Evolutionary conservation across 2,797 vertebrate species (phyloP).

Genomic region (Chloroceryle inda): DNA sequence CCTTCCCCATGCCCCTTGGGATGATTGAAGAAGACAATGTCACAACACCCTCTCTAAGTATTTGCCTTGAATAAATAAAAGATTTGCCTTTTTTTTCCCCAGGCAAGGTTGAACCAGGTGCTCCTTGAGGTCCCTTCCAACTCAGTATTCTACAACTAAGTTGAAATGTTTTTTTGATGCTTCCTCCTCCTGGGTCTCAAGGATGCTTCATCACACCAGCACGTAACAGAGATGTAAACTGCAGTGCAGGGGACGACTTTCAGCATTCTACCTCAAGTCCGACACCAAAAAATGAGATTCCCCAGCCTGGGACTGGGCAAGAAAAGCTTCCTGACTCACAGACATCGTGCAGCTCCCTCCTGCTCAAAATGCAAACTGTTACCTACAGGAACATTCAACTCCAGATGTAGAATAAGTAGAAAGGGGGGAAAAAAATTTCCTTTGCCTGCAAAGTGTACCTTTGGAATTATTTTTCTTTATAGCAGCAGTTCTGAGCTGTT

Average conservation of each 20-base stretch:
- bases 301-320: neutral
- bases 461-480: neutral
- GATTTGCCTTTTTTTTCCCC: neutral
- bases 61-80: neutral
- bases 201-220: neutral
- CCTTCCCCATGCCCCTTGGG: neutral
- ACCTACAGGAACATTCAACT: neutral
- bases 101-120: neutral
- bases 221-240: neutral
- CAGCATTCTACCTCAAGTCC: neutral
- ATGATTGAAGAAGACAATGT: neutral
- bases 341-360: neutral
- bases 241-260: neutral
- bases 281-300: neutral
- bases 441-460: neutral
- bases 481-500: neutral
- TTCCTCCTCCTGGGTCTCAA: neutral
- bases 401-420: rapidly evolving
- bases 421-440: neutral
- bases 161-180: neutral
- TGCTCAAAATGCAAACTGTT: neutral
- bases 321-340: neutral
- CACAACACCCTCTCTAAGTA: neutral
- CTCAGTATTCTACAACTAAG: neutral
- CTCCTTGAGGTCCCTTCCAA: neutral